Evolutionary conservation across 2,888 invertebrate species (phyloP), one percentile per base, ranked within the genome.

Genomic region (Erebia palarica): DNA sequence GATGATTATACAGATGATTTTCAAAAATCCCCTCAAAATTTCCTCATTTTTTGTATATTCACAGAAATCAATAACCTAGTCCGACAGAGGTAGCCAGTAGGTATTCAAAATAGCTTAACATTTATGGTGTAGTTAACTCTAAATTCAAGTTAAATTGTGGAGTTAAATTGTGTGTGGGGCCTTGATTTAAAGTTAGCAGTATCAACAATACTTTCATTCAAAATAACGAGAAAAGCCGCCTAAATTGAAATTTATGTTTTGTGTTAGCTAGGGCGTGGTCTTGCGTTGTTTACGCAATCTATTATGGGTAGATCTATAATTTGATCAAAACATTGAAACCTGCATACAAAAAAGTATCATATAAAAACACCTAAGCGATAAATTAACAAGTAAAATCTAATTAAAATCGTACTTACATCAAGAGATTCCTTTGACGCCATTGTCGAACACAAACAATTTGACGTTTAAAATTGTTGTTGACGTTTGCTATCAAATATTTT

Each of bases 381-480:
- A 14, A 21, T 14, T 49, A 49, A 10, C 13, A 47, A 14, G 44
- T 66, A 53, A 67, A 73, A 71, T 66, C 59, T 7, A 73, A 81
- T 78, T 82, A 82, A 80, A 81, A 76, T 69, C 79, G 82, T 87
- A 93, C 93, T 93, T 81, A 93, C 93, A 84, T 93, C 93, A 74
- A 93, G 88, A 81, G 93, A 93, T 84, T 93, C 93, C 91, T 93
- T 93, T 75, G 93, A 93, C 93, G 93, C 93, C 93, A 93, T 93
- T 91, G 92, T 90, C 91, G 88, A 87, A 87, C 87, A 90, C 88
- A 91, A 90, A 89, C 87, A 88, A 84, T 87, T 90, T 90, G 89
- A 87, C 86, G 79, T 84, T 85, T 77, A 65, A 75, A 16, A 21
- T 71, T 76, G 77, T 76, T 75, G 76, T 77, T 79, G 76, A 78